These are phyloP conservation scores for Rhysida immarginata DNA, from an alignment of 1,140 invertebrate species.

Conservation along the genomic window DNA sequence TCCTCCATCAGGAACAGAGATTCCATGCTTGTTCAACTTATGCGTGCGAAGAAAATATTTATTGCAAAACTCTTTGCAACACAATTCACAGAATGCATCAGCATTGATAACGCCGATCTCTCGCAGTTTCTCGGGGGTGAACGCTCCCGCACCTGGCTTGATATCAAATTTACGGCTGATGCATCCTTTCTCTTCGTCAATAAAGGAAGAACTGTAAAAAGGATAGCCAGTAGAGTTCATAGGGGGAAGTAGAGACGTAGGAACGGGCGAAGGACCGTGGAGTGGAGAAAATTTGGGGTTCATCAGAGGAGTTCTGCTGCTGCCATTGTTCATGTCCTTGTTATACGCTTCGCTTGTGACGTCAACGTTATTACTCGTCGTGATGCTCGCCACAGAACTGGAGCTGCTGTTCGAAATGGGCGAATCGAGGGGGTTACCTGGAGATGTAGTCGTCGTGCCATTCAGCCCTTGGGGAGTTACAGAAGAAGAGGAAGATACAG, in stretches of 20 bases:
- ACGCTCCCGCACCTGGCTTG: slow-evolving; percentile 18
- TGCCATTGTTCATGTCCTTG: background rate
- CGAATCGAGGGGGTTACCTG: background rate
- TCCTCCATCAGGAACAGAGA: slow-evolving; percentile 26
- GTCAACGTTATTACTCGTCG: slow-evolving; percentile 8
- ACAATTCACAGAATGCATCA: slow-evolving; percentile 84
- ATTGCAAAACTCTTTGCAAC: slow-evolving; percentile 88
- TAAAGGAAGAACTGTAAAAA: slow-evolving; percentile 5
- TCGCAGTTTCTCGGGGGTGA: slow-evolving; percentile 49
- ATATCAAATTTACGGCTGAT: background rate
- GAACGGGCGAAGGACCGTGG: background rate
- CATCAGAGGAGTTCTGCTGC: background rate
- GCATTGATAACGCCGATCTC: slow-evolving; percentile 65
- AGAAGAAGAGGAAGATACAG: slow-evolving; percentile 9
- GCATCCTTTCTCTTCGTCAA: slow-evolving; percentile 9
- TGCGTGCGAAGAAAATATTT: slow-evolving; percentile 87
- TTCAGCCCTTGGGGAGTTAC: background rate
- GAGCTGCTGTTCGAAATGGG: background rate
- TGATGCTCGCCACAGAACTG: slow-evolving; percentile 5
- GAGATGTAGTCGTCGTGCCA: background rate
- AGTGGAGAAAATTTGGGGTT: slow-evolving; percentile 5
- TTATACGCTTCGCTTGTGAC: background rate
- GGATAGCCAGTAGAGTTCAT: background rate
- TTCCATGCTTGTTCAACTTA: slow-evolving; percentile 51
- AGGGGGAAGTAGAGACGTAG: background rate